Evolutionary conservation across 2,888 invertebrate species (phyloP).

Genomic region (Stenodera caucasica): DNA sequence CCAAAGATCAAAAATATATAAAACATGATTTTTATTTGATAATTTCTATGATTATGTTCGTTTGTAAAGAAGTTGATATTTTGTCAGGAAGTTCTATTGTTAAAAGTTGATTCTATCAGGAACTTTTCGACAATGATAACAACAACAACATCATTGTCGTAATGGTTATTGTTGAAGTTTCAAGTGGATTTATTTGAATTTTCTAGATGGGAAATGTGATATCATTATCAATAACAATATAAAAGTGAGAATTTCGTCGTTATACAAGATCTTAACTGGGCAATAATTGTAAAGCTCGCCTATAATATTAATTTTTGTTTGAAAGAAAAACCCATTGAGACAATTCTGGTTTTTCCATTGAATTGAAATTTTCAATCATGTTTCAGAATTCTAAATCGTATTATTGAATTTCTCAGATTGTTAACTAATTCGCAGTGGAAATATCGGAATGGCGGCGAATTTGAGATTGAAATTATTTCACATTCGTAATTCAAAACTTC

Average conservation of each 20-base stretch:
- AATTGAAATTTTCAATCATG: no score
- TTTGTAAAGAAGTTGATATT: neutral
- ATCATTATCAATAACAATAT: neutral
- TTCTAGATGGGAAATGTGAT: neutral
- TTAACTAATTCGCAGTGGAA: no score
- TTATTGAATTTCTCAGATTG: no score
- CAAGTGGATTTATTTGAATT: neutral
- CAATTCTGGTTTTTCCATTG: no score
- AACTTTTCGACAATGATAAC: neutral
- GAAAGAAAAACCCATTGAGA: no score
- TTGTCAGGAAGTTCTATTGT: neutral
- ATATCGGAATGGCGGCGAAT: no score
- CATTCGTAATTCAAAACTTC: no score
- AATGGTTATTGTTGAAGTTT: slow-evolving; percentile 1
- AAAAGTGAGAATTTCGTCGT: neutral
- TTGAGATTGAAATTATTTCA: no score
- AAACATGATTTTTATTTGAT: neutral
- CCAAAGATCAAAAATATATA: neutral
- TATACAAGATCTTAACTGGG: neutral
- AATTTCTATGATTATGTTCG: neutral
- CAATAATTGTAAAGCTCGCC: neutral
- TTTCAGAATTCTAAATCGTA: no score
- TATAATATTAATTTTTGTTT: no score
- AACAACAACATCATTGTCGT: neutral
- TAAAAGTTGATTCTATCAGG: neutral